Base-by-base conservation (phyloP, 2,888 invertebrate genomes). In the Erebia palarica region DNA sequence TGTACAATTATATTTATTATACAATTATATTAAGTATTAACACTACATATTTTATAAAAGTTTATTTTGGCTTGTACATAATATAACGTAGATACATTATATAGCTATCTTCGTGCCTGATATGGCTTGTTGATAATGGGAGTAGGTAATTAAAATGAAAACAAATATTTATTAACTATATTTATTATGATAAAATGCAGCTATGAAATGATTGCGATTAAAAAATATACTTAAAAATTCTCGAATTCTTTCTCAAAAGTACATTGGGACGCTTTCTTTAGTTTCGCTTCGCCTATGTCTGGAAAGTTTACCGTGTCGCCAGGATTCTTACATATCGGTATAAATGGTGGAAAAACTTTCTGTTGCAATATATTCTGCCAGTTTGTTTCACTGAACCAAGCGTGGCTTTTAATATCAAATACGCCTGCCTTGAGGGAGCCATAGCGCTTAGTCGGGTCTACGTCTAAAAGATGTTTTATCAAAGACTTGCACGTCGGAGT, bases 361-460 rank as follows among this genome's bases (percentile, higher is more conserved):
- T 96, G 95, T 84, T 97, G 95, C 74, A 97, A 96, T 78, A 99
- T 93, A 27, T 94, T 94, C 73, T 95, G 94, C 98, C 98, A 99
- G 84, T 97, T 96, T 1, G 95, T 95, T 3, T 95, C 94, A 65
- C 94, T 91, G 83, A 99, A 99, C 98, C 98, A 99, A 68, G 94
- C 94, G 86, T 99, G 98, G 71, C 94, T 94, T 89, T 98, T 99
- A 76, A 99, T 98, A 86, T 99, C 99, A 81, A 95, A 95, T 9
- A 96, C 95, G 21, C 98, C 99, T 77, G 96, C 95, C 86, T 96
- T 97, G 73, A 99, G 92, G 84, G 98, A 98, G 42, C 99, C 99
- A 85, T 93, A 97, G 67, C 98, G 95, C 75, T 88, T 91, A 14
- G 80, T 80, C 0, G 89, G 84, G 74, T 92, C 89, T 5, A 85